A percentile compares a stretch with the other conserved stretches of the same genome.
These are phyloP conservation scores for Cladopsammia gracilis DNA, from an alignment of 64 coral and sea anemone genomes.

Conservation along the genomic window DNA sequence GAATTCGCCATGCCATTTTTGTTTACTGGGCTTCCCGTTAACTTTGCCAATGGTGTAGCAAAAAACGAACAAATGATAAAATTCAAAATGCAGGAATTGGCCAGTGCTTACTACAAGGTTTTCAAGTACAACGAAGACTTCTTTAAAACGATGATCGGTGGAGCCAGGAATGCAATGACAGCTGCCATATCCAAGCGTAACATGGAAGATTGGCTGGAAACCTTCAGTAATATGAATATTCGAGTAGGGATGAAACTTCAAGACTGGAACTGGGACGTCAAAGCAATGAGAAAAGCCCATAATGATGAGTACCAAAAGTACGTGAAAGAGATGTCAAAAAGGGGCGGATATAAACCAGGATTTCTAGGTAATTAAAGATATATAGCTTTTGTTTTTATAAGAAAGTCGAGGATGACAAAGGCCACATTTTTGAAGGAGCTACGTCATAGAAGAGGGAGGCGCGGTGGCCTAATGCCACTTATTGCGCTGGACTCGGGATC, in stretches of 20 bases:
- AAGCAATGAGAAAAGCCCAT: slow-evolving; percentile 1
- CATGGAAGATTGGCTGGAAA: neutral
- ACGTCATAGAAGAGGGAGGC: neutral
- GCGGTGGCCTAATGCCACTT: no score
- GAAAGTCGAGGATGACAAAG: neutral
- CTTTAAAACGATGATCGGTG: neutral
- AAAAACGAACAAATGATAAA: neutral
- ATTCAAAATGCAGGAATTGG: slow-evolving; percentile 63
- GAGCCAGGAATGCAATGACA: neutral
- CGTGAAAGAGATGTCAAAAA: slow-evolving; percentile 17
- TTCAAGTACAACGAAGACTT: slow-evolving; percentile 67
- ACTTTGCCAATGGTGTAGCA: slow-evolving; percentile 6
- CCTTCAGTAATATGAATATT: neutral
- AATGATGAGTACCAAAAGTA: neutral
- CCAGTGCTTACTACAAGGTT: no score
- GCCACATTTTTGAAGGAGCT: no score
- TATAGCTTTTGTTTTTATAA: neutral
- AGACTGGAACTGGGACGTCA: neutral
- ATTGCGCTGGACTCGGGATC: no score
- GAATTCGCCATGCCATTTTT: no score
- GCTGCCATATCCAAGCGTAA: neutral
- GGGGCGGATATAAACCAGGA: slow-evolving; percentile 7
- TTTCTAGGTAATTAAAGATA: slow-evolving; percentile 21
- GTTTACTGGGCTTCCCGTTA: slow-evolving; percentile 6
- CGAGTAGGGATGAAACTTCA: neutral